These are phyloP conservation scores for Dasysyrphus tricinctus DNA, from an alignment of 2,888 invertebrate genomes.

Conservation along the genomic window DNA sequence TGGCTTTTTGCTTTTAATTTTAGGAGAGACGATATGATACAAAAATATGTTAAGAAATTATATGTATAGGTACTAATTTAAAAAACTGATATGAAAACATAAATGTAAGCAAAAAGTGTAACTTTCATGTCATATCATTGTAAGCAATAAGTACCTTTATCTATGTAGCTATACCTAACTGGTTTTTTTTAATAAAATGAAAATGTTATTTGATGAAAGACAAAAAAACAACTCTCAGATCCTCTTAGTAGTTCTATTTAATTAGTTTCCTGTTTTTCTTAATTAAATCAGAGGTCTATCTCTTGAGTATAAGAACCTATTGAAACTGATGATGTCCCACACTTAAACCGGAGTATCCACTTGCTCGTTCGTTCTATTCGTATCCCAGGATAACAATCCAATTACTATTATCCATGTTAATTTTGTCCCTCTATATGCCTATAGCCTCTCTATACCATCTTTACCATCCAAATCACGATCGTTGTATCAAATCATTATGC, in stretches of 20 bases:
- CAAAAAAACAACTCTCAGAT: not conserved
- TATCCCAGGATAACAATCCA: constrained; percentile 63
- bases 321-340: constrained; percentile 30
- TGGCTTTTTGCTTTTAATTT: too few species aligned
- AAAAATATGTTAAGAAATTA: too few species aligned
- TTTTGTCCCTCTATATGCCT: constrained; percentile 38
- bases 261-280: constrained; percentile 55
- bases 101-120: too few species aligned
- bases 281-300: constrained; percentile 57
- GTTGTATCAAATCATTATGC: constrained; percentile 75
- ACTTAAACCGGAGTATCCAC: constrained; percentile 3
- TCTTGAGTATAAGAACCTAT: constrained; percentile 29
- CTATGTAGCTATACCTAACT: not conserved
- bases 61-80: too few species aligned
- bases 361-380: not conserved
- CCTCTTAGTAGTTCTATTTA: constrained; percentile 12
- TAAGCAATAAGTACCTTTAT: too few species aligned
- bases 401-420: constrained; percentile 75
- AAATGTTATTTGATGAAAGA: not conserved
- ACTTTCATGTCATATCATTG: too few species aligned
- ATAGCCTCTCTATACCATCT: constrained; percentile 22
- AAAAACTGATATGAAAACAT: too few species aligned
- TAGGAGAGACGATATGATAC: too few species aligned
- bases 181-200: constrained; percentile 3
- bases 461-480: constrained; percentile 74